These are phyloP conservation scores for Ophonus ardosiacus DNA, from an alignment of 2,888 invertebrate species.

Conservation along the genomic window DNA sequence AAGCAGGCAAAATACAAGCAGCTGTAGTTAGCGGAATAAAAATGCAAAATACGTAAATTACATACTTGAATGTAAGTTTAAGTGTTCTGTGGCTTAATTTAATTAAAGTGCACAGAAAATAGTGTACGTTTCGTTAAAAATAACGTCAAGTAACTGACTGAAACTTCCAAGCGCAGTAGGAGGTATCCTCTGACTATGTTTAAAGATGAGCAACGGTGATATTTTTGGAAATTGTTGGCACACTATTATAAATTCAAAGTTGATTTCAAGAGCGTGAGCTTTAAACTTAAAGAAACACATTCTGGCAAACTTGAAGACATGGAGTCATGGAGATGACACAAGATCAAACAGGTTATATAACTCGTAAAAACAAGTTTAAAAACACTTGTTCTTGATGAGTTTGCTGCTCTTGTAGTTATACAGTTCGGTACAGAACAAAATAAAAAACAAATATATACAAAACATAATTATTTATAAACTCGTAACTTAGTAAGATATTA, in stretches of 20 bases:
- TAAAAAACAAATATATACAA: no score
- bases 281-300: conserved; percentile 26
- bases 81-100: background rate
- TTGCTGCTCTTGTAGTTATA: no score
- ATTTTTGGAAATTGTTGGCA: conserved; percentile 69
- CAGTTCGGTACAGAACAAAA: no score
- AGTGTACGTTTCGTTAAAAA: conserved; percentile 36
- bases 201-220: conserved; percentile 66
- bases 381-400: no score
- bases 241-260: conserved; percentile 63
- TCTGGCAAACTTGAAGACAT: conserved; percentile 21
- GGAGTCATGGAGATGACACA: conserved; percentile 15
- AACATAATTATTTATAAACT: no score
- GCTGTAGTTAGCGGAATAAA: background rate
- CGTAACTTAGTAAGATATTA: no score
- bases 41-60: background rate
- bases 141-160: conserved; percentile 23
- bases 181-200: conserved; percentile 62
- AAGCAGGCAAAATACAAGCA: background rate
- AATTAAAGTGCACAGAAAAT: conserved; percentile 16
- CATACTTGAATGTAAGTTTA: conserved; percentile 9
- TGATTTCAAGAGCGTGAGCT: conserved; percentile 23
- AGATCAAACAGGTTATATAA: conserved; percentile 15
- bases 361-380: background rate
- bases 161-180: conserved; percentile 41